phyloP scores from a whole-genome alignment of 1,140 invertebrate genomes.

The Idris sp. region DNA sequence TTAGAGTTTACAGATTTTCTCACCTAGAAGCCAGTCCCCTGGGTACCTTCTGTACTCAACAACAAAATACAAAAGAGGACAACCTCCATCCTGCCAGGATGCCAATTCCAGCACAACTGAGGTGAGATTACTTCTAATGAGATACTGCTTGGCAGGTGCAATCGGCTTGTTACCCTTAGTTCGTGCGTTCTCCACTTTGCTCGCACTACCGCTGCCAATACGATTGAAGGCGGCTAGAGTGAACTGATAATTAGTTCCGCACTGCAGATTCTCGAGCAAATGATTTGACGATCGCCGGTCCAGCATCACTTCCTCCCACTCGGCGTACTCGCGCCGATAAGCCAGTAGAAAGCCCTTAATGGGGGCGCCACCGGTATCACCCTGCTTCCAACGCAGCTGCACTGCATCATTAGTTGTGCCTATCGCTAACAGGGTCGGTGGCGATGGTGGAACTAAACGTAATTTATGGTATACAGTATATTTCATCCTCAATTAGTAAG shows the following conservation, averaged over 20 bases:
- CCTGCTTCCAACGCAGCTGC: constrained; percentile 79
- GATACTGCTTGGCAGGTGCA: constrained; percentile 75
- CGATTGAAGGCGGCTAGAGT: constrained; percentile 78
- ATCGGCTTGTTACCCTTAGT: constrained; percentile 81
- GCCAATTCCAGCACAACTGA: constrained; percentile 81
- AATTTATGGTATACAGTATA: too few relatives aligned
- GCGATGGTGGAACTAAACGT: constrained; percentile 76
- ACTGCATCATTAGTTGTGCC: constrained; percentile 76
- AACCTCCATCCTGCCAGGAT: constrained; percentile 83
- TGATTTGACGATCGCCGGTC: constrained; percentile 76
- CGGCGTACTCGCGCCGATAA: constrained; percentile 80
- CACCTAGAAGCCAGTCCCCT: constrained; percentile 77
- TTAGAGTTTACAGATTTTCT: too few relatives aligned
- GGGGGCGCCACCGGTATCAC: constrained; percentile 78
- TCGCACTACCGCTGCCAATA: constrained; percentile 79
- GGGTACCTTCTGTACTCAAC: constrained; percentile 81
- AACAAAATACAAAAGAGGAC: constrained; percentile 82
- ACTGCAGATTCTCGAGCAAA: constrained; percentile 79
- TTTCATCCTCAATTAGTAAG: constrained; percentile 61
- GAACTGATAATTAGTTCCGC: constrained; percentile 82
- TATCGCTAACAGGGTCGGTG: constrained; percentile 76
- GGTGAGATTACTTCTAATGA: constrained; percentile 81
- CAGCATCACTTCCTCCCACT: constrained; percentile 80
- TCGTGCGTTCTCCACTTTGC: constrained; percentile 77
- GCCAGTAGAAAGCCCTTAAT: constrained; percentile 80